Evolutionary conservation across 2,797 vertebrate genomes (phyloP), one percentile per base, ranked within the genome.

Genomic region (Malurus splendens): DNA sequence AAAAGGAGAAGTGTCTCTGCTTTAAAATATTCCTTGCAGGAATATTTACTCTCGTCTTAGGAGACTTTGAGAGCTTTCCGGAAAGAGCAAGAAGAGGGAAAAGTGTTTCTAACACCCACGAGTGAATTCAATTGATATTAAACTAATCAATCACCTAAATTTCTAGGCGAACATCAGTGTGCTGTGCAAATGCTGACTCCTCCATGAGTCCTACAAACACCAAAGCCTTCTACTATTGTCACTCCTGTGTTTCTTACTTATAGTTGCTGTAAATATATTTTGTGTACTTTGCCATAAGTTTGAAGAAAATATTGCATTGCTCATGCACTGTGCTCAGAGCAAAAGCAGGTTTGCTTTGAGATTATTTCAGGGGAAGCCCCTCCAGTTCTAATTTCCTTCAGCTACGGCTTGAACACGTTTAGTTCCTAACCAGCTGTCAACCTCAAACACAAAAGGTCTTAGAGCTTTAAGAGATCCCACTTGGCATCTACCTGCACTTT

Each of bases 61-160:
- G 65, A 90, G 85, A 59, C 48, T 79, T 45, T 0, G 0, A 82
- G 59, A 80, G 65, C 82, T 80, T 90, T 84, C 60, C 2, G 1
- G 62, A 78, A 82, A 57, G 75, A 73, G 42, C 45, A 74, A 62
- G 24, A 77, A 90, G 64, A 84, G 33, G 28, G 27, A 90, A 82
- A 90, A 62, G 66, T 83, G 73, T 83, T 92, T 91, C 62, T 64
- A 82, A 86, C 73, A 76, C 79, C 90, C 74, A 79, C 90, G 56
- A 55, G 73, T 82, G 82, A 91, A 75, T 91, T 87, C 22, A 78
- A 56, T 47, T 92, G 86, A 73, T 91, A 90, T 85, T 93, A 92
- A 95, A 87, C 93, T 92, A 73, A 91, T 93, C 93, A 93, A 74
- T 93, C 90, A 89, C 25, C 52, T 86, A 38, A 93, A 86, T 59